Evolutionary conservation across 2,797 vertebrate genomes (phyloP).

Genomic region (Limosa lapponica): DNA sequence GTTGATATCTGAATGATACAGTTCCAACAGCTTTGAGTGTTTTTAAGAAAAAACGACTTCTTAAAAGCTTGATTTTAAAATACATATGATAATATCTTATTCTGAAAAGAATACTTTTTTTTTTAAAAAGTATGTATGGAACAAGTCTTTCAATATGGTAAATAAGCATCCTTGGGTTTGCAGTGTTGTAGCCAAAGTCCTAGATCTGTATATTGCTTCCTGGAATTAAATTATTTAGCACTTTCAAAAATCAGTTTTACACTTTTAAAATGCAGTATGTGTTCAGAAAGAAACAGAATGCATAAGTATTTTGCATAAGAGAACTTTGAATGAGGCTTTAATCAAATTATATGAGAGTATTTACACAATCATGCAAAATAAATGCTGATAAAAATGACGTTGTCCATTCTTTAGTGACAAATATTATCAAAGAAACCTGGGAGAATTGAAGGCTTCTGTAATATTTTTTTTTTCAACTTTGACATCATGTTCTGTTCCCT

Average conservation of each 20-base stretch:
- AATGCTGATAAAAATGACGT: background rate
- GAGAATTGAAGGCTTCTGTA: background rate
- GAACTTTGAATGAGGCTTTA: background rate
- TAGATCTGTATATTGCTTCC: background rate
- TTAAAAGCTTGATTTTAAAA: background rate
- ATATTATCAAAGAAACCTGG: background rate
- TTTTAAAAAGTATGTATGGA: background rate
- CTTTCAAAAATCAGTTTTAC: background rate
- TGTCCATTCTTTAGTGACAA: background rate
- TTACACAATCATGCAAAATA: background rate
- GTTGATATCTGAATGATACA: background rate
- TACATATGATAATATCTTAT: fast-evolving
- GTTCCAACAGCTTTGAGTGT: background rate
- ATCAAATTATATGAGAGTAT: background rate
- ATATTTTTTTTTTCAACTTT: background rate
- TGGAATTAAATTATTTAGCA: background rate
- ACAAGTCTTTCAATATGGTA: background rate
- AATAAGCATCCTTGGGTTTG: background rate
- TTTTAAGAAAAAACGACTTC: background rate
- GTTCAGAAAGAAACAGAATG: background rate
- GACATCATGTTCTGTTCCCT: background rate
- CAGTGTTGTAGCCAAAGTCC: background rate
- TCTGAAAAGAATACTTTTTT: background rate
- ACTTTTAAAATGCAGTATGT: background rate
- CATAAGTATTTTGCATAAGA: background rate